phyloP scores from a whole-genome alignment of 2,113 vertebrate genomes.

The Semicossyphus pulcher region DNA sequence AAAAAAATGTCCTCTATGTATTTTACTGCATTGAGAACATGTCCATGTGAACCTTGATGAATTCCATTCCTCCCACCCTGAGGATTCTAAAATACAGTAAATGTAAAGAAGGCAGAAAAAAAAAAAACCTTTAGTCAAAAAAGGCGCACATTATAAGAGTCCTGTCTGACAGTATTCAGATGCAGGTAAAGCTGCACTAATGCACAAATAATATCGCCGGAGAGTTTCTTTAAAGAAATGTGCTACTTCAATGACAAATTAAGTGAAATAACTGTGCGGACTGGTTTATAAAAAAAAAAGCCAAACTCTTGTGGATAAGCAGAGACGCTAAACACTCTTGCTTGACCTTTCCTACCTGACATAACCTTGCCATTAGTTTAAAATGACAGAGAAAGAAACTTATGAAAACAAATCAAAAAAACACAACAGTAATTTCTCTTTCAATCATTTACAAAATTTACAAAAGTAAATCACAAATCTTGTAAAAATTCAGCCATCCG shows the following conservation, averaged over 20 bases:
- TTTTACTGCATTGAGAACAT: background rate
- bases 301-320: constrained; percentile 7
- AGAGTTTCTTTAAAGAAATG: constrained; percentile 13
- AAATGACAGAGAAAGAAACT: constrained; percentile 55
- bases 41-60: constrained; percentile 2
- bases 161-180: constrained; percentile 6
- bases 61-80: constrained; percentile 36
- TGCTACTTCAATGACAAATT: constrained; percentile 15
- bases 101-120: constrained; percentile 28
- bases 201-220: constrained; percentile 8
- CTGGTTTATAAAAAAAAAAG: constrained; percentile 16
- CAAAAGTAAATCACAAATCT: constrained; percentile 79
- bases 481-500: constrained; percentile 79
- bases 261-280: constrained; percentile 17
- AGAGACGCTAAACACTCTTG: constrained; percentile 48
- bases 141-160: constrained; percentile 14
- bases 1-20: background rate
- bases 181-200: constrained; percentile 16
- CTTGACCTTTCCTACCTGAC: constrained; percentile 47
- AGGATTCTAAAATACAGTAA: constrained; percentile 54
- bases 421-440: constrained; percentile 70
- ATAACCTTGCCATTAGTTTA: constrained; percentile 26
- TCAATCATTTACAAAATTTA: constrained; percentile 85
- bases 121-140: constrained; percentile 18
- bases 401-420: constrained; percentile 30